Base-by-base conservation (phyloP, 1,140 invertebrate species). In the Oryctes rhinoceros region DNA sequence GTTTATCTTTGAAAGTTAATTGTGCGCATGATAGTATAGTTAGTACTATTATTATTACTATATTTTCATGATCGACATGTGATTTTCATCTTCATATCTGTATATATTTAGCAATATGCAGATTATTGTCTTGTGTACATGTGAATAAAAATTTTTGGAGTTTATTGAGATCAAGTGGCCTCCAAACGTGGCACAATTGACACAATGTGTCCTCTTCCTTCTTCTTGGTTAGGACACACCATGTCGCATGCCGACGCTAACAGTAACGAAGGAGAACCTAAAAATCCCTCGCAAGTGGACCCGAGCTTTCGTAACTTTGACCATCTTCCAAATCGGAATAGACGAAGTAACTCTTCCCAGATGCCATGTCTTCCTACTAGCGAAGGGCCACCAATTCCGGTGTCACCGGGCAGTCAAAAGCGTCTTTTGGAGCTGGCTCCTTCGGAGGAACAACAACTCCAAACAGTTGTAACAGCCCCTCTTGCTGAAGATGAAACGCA, bases 181-280 rank as follows among this genome's bases (percentile, higher is more conserved):
- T 67, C 20, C 65, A 24, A 18, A 24, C 35, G 9, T 67, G 65
- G 20, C n/a, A 24, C 65, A 24, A 67, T 24, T 67, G 83, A 85
- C 83, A 75, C 76, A 80, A 67, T 76, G 78, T 85, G 82, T 85
- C 62, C 65, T 62, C 76, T 80, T 76, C 30, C 82, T 85, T 59
- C 65, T 62, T 62, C 76, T 47, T 30, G 81, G 83, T 67, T 90
- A 96, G 95, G 95, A 91, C 95, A 96, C 91, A 96, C 96, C 91
- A 91, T 96, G 91, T 95, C 95, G 84, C 94, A 96, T 88, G 94
- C 92, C 83, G 96, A 97, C 87, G 94, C 93, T 80, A 95, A 94
- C 90, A 96, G 95, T 87, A 92, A 95, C 78, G 94, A 95, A 84
- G 92, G 92, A 67, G 90, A 91, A 44, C 90, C 81, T 53, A 82